Evolutionary conservation across 2,113 vertebrate genomes (phyloP).

Genomic region (Anguilla rostrata): DNA sequence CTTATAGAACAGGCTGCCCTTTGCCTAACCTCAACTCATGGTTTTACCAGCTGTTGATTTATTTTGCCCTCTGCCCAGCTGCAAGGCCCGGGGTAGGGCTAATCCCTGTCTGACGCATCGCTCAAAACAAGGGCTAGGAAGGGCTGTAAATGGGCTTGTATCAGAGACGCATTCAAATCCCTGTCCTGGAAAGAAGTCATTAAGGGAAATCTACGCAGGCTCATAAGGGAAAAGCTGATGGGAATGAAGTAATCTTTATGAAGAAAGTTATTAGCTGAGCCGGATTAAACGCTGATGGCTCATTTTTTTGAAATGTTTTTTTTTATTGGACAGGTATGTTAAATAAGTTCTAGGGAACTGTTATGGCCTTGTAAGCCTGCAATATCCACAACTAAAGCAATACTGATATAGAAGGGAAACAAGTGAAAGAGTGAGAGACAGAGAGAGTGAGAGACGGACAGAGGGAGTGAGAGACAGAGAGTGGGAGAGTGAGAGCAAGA

Average conservation of each 20-base stretch:
- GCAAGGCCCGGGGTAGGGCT: background rate
- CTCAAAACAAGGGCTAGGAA: background rate
- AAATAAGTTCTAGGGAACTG: background rate
- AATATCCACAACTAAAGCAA: background rate
- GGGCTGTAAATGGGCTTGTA: background rate
- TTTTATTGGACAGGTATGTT: background rate
- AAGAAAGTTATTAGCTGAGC: background rate
- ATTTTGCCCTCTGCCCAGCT: background rate
- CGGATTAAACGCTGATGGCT: background rate
- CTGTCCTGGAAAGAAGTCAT: background rate
- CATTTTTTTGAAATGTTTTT: background rate
- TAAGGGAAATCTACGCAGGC: background rate
- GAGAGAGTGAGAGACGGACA: background rate
- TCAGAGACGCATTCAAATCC: background rate
- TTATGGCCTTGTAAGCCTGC: background rate
- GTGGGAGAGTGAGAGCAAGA: too few species aligned
- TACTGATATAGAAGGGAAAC: background rate
- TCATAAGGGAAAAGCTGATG: background rate
- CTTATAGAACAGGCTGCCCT: background rate
- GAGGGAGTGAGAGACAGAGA: background rate
- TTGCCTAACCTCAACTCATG: background rate
- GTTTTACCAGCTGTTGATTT: conserved; percentile 13
- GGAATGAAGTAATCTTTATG: background rate
- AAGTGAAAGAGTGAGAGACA: background rate
- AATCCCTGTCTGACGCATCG: background rate